phyloP scores from a whole-genome alignment of 1,140 invertebrate genomes.

The Diorhabda elongata region DNA sequence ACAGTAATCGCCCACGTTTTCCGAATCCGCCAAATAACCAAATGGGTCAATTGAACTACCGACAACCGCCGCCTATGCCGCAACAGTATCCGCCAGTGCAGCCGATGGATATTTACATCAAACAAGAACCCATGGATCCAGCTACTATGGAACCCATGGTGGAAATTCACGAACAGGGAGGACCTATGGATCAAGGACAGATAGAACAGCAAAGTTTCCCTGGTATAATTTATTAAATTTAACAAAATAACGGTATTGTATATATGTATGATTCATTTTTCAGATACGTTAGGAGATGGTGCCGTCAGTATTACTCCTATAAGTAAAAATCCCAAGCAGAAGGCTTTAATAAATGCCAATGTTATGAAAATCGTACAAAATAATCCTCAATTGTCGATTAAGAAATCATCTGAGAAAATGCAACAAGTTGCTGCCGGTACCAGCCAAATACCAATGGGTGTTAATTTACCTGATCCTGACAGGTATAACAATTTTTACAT shows the following conservation, averaged over 20 bases:
- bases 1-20: conserved; percentile 1
- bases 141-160: conserved; percentile 40
- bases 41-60: conserved; percentile 9
- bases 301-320: conserved; percentile 43
- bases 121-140: conserved; percentile 39
- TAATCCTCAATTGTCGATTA: conserved; percentile 44
- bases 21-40: neutral
- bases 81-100: conserved; percentile 22
- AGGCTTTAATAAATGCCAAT: conserved; percentile 36
- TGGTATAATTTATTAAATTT: neutral
- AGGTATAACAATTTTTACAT: neutral
- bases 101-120: conserved; percentile 27
- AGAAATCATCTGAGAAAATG: conserved; percentile 19
- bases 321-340: conserved; percentile 34
- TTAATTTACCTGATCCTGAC: conserved; percentile 5
- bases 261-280: neutral
- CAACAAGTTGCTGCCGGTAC: conserved; percentile 3
- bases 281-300: conserved; percentile 27
- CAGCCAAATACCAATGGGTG: neutral
- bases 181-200: conserved; percentile 14
- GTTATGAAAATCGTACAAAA: conserved; percentile 44
- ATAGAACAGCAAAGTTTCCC: conserved; percentile 6
- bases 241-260: neutral
- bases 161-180: conserved; percentile 41
- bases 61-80: neutral